Percentiles rank a stretch among this genome's conserved stretches.
Conservation (phyloP, 2,797 vertebrate species). For the Hipposideros larvatus region DNA sequence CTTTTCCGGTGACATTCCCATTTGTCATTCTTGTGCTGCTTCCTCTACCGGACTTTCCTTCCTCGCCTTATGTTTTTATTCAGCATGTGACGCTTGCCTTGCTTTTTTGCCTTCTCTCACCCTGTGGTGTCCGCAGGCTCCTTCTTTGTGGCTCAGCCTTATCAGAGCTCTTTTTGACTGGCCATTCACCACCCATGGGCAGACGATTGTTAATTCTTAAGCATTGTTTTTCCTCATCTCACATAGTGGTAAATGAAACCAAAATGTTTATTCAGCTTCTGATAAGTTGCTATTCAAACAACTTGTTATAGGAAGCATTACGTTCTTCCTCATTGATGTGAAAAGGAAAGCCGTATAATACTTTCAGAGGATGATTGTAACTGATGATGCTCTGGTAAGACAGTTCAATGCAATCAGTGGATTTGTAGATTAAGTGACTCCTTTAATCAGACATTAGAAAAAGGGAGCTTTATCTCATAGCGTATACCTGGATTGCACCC, state of each 20-base stretch:
- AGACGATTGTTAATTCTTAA: neutral
- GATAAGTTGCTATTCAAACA: neutral
- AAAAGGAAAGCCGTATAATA: neutral
- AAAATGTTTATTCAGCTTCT: neutral
- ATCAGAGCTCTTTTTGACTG: neutral
- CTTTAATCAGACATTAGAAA: neutral
- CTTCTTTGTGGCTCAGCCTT: neutral
- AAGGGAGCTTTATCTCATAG: neutral
- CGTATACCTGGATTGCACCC: neutral
- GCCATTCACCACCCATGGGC: neutral
- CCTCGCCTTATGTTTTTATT: accelerated
- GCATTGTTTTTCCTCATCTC: neutral
- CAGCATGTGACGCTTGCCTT: accelerated
- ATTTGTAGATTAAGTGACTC: neutral
- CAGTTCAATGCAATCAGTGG: neutral
- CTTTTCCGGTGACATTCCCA: neutral
- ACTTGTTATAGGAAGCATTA: neutral
- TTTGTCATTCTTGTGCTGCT: too few relatives aligned
- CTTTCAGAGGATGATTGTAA: neutral
- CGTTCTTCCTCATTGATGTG: neutral
- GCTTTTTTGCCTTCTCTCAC: neutral
- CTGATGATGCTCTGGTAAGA: neutral
- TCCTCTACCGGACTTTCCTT: neutral
- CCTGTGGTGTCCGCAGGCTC: accelerated
- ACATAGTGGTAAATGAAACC: neutral